phyloP scores from a whole-genome alignment of 35 echinoderm and acorn worm genomes.

The Nesometra sesokonis region DNA sequence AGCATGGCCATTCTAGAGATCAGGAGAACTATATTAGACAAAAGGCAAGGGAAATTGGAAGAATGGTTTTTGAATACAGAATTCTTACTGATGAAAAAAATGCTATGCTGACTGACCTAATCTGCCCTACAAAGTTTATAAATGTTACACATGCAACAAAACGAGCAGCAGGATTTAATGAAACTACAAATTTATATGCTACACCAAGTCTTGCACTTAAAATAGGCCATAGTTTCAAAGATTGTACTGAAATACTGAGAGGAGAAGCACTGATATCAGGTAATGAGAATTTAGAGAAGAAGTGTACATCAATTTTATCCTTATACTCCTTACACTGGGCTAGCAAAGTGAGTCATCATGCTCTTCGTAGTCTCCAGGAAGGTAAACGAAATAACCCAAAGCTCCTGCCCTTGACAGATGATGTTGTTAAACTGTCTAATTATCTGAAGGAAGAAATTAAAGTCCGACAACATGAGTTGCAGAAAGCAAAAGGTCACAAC shows the following conservation, averaged over 20 bases:
- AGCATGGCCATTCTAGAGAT: slow-evolving; percentile 27
- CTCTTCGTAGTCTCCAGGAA: slow-evolving; percentile 19
- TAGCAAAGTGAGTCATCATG: slow-evolving; percentile 10
- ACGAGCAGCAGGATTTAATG: slow-evolving; percentile 31
- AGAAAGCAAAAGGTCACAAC: background rate
- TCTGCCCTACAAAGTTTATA: slow-evolving; percentile 34
- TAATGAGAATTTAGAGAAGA: slow-evolving; percentile 11
- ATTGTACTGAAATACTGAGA: slow-evolving; percentile 21
- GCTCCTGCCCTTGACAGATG: slow-evolving; percentile 17
- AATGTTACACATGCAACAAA: slow-evolving; percentile 6
- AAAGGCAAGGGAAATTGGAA: background rate
- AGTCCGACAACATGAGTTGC: background rate
- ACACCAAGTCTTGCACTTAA: slow-evolving; percentile 43
- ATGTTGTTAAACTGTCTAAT: slow-evolving; percentile 26
- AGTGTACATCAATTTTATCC: background rate
- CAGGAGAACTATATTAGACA: slow-evolving; percentile 40
- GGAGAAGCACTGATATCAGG: slow-evolving; percentile 18
- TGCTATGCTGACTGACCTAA: background rate
- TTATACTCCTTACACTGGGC: slow-evolving; percentile 34
- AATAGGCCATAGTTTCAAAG: slow-evolving; percentile 34
- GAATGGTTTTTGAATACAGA: slow-evolving; percentile 25
- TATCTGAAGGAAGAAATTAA: background rate
- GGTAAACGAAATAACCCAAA: slow-evolving; percentile 31
- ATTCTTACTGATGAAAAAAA: background rate
- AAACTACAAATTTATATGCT: slow-evolving; percentile 18